Percentiles rank a stretch among this genome's conserved stretches.
phyloP scores from a whole-genome alignment of 2,888 invertebrate genomes.

The Tupiocoris notatus region DNA sequence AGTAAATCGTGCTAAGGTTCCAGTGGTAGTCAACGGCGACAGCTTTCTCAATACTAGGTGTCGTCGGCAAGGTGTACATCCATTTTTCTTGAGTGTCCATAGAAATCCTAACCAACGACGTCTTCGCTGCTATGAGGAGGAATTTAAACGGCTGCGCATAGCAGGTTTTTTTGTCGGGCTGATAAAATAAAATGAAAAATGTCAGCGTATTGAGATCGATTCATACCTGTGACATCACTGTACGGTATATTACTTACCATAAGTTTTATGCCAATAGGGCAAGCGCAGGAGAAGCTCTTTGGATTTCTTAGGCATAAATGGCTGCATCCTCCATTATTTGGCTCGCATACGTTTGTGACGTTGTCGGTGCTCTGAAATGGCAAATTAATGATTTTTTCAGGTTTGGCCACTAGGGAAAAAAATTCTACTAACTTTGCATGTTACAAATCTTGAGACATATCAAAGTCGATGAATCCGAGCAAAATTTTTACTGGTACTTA shows the following conservation, averaged over 20 bases:
- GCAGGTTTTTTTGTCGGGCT: slow-evolving; percentile 53
- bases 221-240: too few species aligned
- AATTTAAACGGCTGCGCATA: slow-evolving; percentile 58
- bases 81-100: slow-evolving; percentile 76
- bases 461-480: too few species aligned
- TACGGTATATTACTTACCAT: slow-evolving; percentile 37
- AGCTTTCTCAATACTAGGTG: slow-evolving; percentile 71
- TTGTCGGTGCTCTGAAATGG: slow-evolving; percentile 36
- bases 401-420: too few species aligned
- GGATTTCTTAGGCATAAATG: slow-evolving; percentile 79
- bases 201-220: too few species aligned
- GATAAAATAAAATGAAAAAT: too few species aligned
- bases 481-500: too few species aligned
- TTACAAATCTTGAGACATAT: too few species aligned
- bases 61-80: slow-evolving; percentile 70
- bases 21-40: slow-evolving; percentile 85
- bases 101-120: slow-evolving; percentile 69
- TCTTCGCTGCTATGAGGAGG: slow-evolving; percentile 73
- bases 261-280: slow-evolving; percentile 75
- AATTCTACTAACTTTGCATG: too few species aligned
- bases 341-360: slow-evolving; percentile 68
- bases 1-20: slow-evolving; percentile 70
- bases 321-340: slow-evolving; percentile 80
- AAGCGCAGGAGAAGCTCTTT: slow-evolving; percentile 71
- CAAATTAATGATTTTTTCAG: too few species aligned